Conservation (phyloP, 2,888 invertebrate genomes). For the Dorcus parallelipipedus region DNA sequence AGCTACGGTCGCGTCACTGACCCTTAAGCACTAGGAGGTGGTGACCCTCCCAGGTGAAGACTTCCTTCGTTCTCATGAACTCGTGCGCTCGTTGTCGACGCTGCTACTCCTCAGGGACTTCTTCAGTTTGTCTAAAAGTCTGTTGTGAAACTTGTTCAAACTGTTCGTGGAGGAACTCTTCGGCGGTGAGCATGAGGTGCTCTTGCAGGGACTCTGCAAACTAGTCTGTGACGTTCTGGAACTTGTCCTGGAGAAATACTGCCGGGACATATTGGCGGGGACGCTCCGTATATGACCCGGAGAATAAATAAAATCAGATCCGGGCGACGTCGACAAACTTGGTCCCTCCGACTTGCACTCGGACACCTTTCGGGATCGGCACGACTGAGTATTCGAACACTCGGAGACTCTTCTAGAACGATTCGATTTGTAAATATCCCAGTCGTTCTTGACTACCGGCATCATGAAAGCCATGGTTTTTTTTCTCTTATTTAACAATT, state of each 20-base stretch:
- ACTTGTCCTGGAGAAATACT: conserved; percentile 57
- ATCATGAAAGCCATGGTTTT: conserved; percentile 86
- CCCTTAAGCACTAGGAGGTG: conserved; percentile 31
- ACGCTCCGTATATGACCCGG: conserved; percentile 63
- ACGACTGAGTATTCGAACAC: conserved; percentile 60
- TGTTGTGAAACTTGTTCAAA: conserved; percentile 75
- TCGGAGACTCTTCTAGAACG: conserved; percentile 75
- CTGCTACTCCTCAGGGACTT: conserved; percentile 62
- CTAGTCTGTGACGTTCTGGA: conserved; percentile 62
- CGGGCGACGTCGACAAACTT: conserved; percentile 64
- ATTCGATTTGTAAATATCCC: conserved; percentile 86
- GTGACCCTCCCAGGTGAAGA: conserved; percentile 22
- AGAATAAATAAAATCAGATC: conserved; percentile 52
- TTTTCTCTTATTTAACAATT: conserved; percentile 1
- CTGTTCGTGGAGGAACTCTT: conserved; percentile 57
- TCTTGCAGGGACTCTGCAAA: conserved; percentile 64
- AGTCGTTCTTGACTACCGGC: conserved; percentile 91
- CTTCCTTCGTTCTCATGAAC: conserved; percentile 51
- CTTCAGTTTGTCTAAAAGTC: conserved; percentile 76
- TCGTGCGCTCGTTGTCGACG: conserved; percentile 51
- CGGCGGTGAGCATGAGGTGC: conserved; percentile 64
- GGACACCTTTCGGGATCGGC: conserved; percentile 69
- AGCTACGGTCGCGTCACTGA: conserved; percentile 28
- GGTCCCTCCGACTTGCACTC: conserved; percentile 75
- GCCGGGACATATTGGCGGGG: conserved; percentile 62